A percentile compares a stretch with the other conserved stretches of the same genome.
Evolutionary conservation across 2,888 invertebrate genomes (phyloP).

Genomic region (Chouioia cunea): DNA sequence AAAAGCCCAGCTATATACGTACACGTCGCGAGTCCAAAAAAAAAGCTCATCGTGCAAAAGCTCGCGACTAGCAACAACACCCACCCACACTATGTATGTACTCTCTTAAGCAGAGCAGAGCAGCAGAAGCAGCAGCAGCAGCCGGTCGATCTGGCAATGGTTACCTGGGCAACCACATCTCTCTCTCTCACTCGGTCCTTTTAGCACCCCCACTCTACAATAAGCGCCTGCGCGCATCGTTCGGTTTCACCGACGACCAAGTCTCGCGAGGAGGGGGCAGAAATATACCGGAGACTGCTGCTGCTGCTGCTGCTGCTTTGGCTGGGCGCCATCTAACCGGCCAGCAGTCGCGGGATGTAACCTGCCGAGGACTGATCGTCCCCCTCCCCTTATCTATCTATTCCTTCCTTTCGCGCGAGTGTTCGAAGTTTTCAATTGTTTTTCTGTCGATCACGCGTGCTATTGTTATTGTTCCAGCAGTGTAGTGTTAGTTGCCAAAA

Average conservation of each 20-base stretch:
- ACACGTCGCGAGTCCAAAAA: too few relatives aligned
- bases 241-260: background rate
- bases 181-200: constrained; percentile 49
- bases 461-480: too few relatives aligned
- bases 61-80: too few relatives aligned
- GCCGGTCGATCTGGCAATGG: constrained; percentile 67
- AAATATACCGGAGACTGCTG: too few relatives aligned
- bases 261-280: background rate
- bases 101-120: constrained; percentile 51
- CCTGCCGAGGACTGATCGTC: constrained; percentile 58
- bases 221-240: background rate
- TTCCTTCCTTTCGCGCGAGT: too few relatives aligned
- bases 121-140: too few relatives aligned
- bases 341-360: constrained; percentile 62
- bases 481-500: too few relatives aligned
- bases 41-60: too few relatives aligned
- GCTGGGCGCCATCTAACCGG: constrained; percentile 55
- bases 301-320: constrained; percentile 10
- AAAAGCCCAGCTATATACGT: too few relatives aligned
- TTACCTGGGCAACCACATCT: constrained; percentile 65
- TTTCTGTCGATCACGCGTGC: too few relatives aligned
- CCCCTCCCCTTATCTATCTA: background rate
- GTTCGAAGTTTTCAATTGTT: too few relatives aligned
- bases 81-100: too few relatives aligned
- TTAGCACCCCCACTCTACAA: background rate